Evolutionary conservation across 1,140 invertebrate species (phyloP), one percentile per base, ranked within the genome.

Genomic region (Drosophila lini): DNA sequence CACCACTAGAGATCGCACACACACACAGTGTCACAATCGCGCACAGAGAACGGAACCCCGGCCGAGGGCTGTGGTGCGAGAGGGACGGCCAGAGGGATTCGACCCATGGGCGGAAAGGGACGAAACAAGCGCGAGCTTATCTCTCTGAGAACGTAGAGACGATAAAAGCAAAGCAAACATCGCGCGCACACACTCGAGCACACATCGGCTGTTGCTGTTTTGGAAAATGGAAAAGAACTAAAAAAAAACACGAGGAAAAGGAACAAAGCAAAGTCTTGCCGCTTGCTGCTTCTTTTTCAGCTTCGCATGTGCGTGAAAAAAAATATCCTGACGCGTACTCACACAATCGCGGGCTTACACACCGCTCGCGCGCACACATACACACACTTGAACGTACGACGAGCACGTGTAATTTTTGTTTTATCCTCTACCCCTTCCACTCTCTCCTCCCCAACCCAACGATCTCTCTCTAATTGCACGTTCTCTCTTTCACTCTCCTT

Each of bases 121-220:
- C 62, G 62, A 58, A 58, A 57, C 55, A 65, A 65, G 57, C 40
- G 68, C 74, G 63, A 85, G 82, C 83, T 86, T 86, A 86, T 86
- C 83, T 86, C 70, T 74, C 45, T 40, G 57, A 83, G 52, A 82
- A 81, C 78, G 56, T 40, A 32, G 64, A 79, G 67, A 81, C 79
- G 83, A 86, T 83, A 86, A 88, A 88, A 88, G 83, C 83, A 86
- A 86, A 88, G 83, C 83, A 88, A 86, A 86, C 68, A 81, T 38
- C 52, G 52, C 50, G 16, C 31, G 1, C 50, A 57, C 48, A 78
- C 41, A 38, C 34, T 15, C 28, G 16, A 19, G 47, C 57, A 41
- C 34, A 50, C 50, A 74, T 84, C 68, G 64, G 53, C 78, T 81
- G 70, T 74, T 60, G 40, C 45, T 68, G 80, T 74, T 86, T 81